phyloP scores from a whole-genome alignment of 2,797 vertebrate genomes.

The Tapera naevia region DNA sequence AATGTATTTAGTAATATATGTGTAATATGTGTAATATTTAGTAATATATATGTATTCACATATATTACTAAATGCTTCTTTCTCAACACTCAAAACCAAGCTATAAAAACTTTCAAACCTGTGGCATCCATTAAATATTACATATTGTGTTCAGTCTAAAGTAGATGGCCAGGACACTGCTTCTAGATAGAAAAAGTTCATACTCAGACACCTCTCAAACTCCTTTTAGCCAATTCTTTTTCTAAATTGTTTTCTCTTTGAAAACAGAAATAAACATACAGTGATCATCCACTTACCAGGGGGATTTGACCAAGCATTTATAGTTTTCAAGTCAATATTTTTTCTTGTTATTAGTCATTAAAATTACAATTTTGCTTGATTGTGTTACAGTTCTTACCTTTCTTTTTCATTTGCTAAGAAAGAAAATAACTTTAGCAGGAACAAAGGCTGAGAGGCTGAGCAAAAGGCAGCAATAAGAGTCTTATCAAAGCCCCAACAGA shows the following conservation, averaged over 20 bases:
- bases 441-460: constrained; percentile 68
- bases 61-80: neutral
- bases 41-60: too few relatives aligned
- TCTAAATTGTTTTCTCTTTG: neutral
- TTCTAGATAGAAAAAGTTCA: neutral
- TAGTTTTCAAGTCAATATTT: neutral
- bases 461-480: constrained; percentile 70
- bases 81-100: fast-evolving
- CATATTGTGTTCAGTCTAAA: fast-evolving
- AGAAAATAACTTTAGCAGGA: constrained; percentile 63
- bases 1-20: too few relatives aligned
- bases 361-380: neutral
- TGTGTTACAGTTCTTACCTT: neutral
- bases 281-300: neutral
- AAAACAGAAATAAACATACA: neutral
- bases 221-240: neutral
- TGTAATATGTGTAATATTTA: too few relatives aligned
- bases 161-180: neutral
- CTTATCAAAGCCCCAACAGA: constrained; percentile 70
- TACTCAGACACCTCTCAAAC: neutral
- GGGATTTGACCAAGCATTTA: neutral
- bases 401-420: constrained; percentile 10
- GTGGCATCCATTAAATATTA: neutral
- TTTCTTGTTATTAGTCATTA: neutral
- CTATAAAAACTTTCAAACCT: neutral